Base-by-base conservation (phyloP, 2,888 invertebrate species). In the Ganaspis brasiliensis region DNA sequence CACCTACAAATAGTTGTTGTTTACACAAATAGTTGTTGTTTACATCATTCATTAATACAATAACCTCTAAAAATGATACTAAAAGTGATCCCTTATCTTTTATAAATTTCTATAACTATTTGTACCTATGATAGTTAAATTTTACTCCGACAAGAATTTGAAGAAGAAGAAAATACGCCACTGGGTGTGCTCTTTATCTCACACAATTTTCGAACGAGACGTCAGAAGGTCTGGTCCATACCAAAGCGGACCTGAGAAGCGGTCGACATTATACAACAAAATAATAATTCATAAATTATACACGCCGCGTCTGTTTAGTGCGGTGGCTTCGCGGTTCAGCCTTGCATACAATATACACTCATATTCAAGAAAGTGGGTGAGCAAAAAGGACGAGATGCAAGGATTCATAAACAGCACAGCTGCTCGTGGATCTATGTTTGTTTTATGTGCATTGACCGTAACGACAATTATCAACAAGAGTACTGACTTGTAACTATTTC, bases 251-350 rank as follows among this genome's bases (percentile, higher is more conserved):
- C 35, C 35, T 21, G 26, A n/a, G 59, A 73, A 79, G 78, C 79
- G 72, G 79, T 84, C 82, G 82, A 87, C 87, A 88, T 88, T 88
- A 87, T 86, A 85, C 84, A 86, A 87, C 87, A 86, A 87, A 88
- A 89, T 88, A 88, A 89, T 89, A 88, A 89, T 89, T 89, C 88
- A 88, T 89, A 88, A 89, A 88, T 89, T 88, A 88, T 87, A 87
- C 84, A 84, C 26, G 57, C 26, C 83, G 84, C 79, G 87, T 86
- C 87, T 86, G 85, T 85, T 88, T 87, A 86, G 86, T 83, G 80
- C 83, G 31, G 59, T 59, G 31, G 59, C 59, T 59, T 82, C 83
- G 78, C 82, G 79, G 79, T 81, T 81, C 81, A 49, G 21, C 31
- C 26, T 52, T 16, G 73, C 61, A 24, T 57, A 74, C 57, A 31